phyloP scores from a whole-genome alignment of 2,113 vertebrate species.

The Burhinus bistriatus region DNA sequence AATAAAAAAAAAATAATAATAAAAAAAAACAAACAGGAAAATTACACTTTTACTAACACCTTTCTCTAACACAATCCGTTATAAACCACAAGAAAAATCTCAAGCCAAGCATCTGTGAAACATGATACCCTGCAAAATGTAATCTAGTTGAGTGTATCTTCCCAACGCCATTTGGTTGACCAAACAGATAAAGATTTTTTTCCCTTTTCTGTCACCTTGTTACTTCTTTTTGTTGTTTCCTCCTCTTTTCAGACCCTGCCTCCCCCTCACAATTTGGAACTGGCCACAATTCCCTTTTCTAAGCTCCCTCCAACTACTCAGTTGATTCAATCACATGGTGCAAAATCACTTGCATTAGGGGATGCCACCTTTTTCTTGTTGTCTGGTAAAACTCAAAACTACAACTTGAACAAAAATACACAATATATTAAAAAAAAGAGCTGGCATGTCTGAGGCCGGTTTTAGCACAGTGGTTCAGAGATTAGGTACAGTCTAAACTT shows the following conservation, averaged over 20 bases:
- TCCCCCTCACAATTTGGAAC: fast-evolving
- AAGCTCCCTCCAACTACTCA: not conserved
- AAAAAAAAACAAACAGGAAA: not conserved
- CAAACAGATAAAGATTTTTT: not conserved
- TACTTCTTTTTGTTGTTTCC: not conserved
- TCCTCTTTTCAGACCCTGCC: not conserved
- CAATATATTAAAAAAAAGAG: not conserved
- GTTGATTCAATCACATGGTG: not conserved
- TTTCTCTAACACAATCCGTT: not conserved
- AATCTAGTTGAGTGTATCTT: not conserved
- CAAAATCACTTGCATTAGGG: not conserved
- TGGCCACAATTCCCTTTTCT: not conserved
- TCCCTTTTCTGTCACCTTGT: not conserved
- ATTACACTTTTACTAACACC: not conserved
- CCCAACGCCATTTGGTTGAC: not conserved
- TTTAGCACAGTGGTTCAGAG: not conserved
- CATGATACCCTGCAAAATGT: fast-evolving
- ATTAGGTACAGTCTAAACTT: not conserved
- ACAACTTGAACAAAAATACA: not conserved
- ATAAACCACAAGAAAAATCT: not conserved
- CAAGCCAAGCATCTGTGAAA: fast-evolving
- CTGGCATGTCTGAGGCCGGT: not conserved
- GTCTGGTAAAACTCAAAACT: not conserved
- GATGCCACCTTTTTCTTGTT: not conserved
- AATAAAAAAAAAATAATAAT: not conserved